Evolutionary conservation across 1,140 invertebrate species (phyloP), one percentile per base, ranked within the genome.

Genomic region (Lanistes nyassanus): DNA sequence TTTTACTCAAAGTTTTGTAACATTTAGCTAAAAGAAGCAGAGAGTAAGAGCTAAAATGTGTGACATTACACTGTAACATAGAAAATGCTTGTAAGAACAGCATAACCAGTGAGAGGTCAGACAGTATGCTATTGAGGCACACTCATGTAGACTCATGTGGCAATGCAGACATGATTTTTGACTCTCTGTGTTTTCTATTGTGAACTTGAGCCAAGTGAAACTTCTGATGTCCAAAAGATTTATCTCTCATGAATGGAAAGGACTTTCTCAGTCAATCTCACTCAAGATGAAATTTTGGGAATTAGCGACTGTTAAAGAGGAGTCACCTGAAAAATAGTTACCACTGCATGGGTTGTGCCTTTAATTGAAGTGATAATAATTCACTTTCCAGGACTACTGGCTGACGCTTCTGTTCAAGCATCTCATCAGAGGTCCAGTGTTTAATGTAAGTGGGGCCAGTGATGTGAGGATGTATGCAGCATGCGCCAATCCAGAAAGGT

Each of bases 331-430:
- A n/a, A n/a, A n/a, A n/a, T n/a, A n/a, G n/a, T n/a, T n/a, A n/a
- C n/a, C n/a, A n/a, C n/a, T n/a, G n/a, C n/a, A n/a, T n/a, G n/a
- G n/a, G n/a, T 2, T 6, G 1, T 47, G 42, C 9, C 19, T 47
- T 16, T 47, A 1, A 1, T 16, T 3, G 42, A 6, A 47, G 5
- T 47, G 42, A 47, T 13, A 47, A 66, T 29, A 36, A 26, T 34
- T 26, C 73, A n/a, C 34, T 72, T 80, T n/a, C 36, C 26, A 93
- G 77, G 93, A 94, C 84, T 95, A 93, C 92, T 95, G 94, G 94
- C 77, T 94, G 13, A 93, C 92, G 80, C 88, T 94, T 0, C 75
- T 94, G 6, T 94, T 91, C 80, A 94, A 94, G 79, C 89, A 90
- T 78, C 86, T 94, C 34, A 93, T 95, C 47, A 58, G 80, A 42